These are phyloP conservation scores for Urocynchramus pylzowi DNA, from an alignment of 2,113 vertebrate genomes.

Conservation along the genomic window DNA sequence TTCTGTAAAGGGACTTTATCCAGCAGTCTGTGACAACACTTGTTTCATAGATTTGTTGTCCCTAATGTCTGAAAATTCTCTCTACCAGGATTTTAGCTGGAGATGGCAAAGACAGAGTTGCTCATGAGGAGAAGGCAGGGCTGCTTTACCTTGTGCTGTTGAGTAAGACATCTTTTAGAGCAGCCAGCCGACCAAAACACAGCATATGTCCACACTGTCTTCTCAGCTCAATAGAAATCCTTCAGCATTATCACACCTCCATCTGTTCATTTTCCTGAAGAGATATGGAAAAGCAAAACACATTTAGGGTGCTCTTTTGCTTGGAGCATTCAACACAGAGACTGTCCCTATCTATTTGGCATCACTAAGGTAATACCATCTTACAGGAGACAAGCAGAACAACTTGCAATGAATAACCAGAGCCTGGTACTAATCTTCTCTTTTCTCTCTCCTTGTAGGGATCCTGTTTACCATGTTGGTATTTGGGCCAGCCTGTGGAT, in stretches of 20 bases:
- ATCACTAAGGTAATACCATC: background rate
- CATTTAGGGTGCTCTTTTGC: background rate
- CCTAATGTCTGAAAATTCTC: background rate
- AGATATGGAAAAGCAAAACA: background rate
- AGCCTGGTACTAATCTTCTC: background rate
- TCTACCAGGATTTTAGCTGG: background rate
- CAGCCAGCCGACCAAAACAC: background rate
- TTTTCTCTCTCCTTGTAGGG: constrained; percentile 77
- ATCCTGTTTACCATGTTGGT: constrained; percentile 98
- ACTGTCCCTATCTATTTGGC: background rate
- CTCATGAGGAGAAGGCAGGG: background rate
- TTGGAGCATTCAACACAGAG: background rate
- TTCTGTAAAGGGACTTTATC: background rate
- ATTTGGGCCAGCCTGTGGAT: constrained; percentile 96
- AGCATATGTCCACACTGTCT: background rate
- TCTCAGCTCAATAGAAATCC: background rate
- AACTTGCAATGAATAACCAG: background rate
- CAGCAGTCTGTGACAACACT: background rate
- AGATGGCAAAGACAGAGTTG: background rate
- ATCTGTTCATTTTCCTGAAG: background rate
- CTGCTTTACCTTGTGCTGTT: background rate
- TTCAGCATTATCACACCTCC: background rate
- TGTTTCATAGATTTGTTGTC: background rate
- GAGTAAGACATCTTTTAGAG: background rate
- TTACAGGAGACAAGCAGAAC: background rate